A percentile compares a stretch with the other conserved stretches of the same genome.
Evolutionary conservation across 2,113 vertebrate genomes (phyloP).

Genomic region (human (Homo sapiens)): GRCh38 chrX:151288501-151289000

Average conservation of each 20-base stretch:
- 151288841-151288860: conserved; percentile 74
- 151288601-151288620: conserved; percentile 26
- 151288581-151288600: conserved; percentile 18
- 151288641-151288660: neutral
- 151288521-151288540: conserved; percentile 30
- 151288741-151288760: conserved; percentile 71
- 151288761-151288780: conserved; percentile 67
- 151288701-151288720: conserved; percentile 46
- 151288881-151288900: conserved; percentile 62
- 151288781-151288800: conserved; percentile 67
- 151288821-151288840: conserved; percentile 55
- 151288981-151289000: neutral
- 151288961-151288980: conserved; percentile 45
- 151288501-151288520: neutral
- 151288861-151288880: conserved; percentile 57
- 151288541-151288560: neutral
- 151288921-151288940: conserved; percentile 37
- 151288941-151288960: neutral
- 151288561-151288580: neutral
- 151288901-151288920: conserved; percentile 26
- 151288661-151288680: conserved; percentile 7
- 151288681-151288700: neutral
- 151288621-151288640: conserved; percentile 5
- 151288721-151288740: conserved; percentile 61
- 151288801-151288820: conserved; percentile 71